Base-by-base conservation (phyloP, 2,888 invertebrate genomes). In the Xylophagus ater region DNA sequence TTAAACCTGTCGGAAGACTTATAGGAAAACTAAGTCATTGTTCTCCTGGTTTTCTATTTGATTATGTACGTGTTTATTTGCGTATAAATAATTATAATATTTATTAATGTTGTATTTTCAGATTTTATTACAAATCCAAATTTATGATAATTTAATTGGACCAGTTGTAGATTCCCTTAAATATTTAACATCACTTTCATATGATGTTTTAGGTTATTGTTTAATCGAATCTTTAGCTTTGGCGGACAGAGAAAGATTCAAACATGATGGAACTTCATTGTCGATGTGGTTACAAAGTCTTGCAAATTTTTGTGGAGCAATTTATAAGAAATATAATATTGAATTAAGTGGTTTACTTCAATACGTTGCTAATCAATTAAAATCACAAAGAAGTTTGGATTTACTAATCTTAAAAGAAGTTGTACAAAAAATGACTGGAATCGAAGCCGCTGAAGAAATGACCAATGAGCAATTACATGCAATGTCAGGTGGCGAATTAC, bases 351-450 rank as follows among this genome's bases (percentile, higher is more conserved):
- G 96, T 3, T 66, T 98, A 48, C 68, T 99, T 58, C 96, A 98
- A 64, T 98, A 93, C 64, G 89, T 98, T 17, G 90, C 90, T 25
- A 96, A 98, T 69, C 87, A 97, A 58, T 73, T 99, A 13, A 97
- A 97, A 65, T 83, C 87, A 14, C 87, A 92, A 53, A 93, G 94
- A 66, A 83, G 87, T 67, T 78, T 81, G 70, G 94, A 96, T 67
- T 71, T 93, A 51, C 68, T 97, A 20, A 84, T 98, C 49, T 69
- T 98, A 39, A 89, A 96, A 61, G 97, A 98, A 69, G 86, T 99
- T 49, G 89, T 99, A 29, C 92, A 94, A 67, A 97, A 96, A 70
- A 98, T 99, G 97, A 90, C 94, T 1, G 98, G 98, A 2, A 90
- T 98, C 39, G 98, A 99, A 67, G 84, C 94, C 1, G 84, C 85